Percentiles rank a stretch among this genome's conserved stretches.
Evolutionary conservation across 2,888 invertebrate genomes (phyloP).

Genomic region (Anodontia alba): DNA sequence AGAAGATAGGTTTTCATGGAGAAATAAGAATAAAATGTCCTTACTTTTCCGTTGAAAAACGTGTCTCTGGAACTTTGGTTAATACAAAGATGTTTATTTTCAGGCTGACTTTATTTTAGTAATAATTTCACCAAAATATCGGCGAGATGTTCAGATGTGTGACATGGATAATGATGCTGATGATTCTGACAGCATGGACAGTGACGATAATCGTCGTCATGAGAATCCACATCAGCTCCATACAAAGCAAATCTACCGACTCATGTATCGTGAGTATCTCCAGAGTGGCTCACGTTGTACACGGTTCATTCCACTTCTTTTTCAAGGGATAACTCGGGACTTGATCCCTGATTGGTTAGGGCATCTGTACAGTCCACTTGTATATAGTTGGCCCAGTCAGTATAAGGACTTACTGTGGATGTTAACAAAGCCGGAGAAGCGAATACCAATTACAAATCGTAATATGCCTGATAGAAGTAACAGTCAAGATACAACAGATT

Average conservation of each 20-base stretch:
- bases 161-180: constrained; percentile 60
- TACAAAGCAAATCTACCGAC: constrained; percentile 74
- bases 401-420: constrained; percentile 79
- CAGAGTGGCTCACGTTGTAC: constrained; percentile 52
- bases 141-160: constrained; percentile 62
- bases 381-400: constrained; percentile 77
- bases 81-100: too few species aligned
- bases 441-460: constrained; percentile 42
- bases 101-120: constrained; percentile 80
- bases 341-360: constrained; percentile 70
- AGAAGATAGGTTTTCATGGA: too few species aligned
- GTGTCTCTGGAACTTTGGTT: too few species aligned
- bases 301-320: constrained; percentile 75
- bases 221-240: constrained; percentile 64
- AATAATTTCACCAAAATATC: constrained; percentile 75
- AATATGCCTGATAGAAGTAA: constrained; percentile 2
- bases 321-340: constrained; percentile 62
- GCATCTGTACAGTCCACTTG: constrained; percentile 49
- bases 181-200: constrained; percentile 52
- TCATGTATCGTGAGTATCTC: constrained; percentile 70
- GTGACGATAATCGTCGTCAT: constrained; percentile 38
- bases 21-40: too few species aligned
- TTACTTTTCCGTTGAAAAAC: too few species aligned
- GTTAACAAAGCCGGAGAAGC: constrained; percentile 75
- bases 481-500: constrained; percentile 16